Evolutionary conservation across 2,113 vertebrate genomes (phyloP).

Genomic region (Plotosus lineatus): DNA sequence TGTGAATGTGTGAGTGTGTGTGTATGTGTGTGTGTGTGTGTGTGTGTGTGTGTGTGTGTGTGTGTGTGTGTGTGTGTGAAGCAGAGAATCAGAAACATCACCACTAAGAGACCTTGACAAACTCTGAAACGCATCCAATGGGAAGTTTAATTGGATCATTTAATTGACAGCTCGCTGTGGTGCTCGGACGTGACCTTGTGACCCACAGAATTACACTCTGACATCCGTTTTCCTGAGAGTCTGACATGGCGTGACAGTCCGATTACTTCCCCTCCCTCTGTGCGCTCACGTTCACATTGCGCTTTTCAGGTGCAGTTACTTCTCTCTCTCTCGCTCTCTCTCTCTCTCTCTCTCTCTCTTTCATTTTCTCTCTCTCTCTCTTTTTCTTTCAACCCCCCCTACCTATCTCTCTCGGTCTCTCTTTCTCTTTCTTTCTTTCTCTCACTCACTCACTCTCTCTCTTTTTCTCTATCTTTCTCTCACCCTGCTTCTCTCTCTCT

Average conservation of each 20-base stretch:
- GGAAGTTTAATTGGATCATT: slow-evolving; percentile 59
- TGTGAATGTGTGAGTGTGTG: neutral
- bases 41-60: slow-evolving; percentile 14
- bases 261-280: slow-evolving; percentile 56
- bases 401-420: slow-evolving; percentile 1
- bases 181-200: slow-evolving; percentile 56
- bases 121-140: slow-evolving; percentile 61
- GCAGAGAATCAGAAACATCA: slow-evolving; percentile 42
- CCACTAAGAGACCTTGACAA: slow-evolving; percentile 67
- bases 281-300: slow-evolving; percentile 33
- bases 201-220: slow-evolving; percentile 62
- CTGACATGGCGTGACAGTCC: slow-evolving; percentile 55
- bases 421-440: neutral
- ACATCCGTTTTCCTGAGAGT: slow-evolving; percentile 57
- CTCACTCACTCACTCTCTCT: neutral
- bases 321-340: slow-evolving; percentile 3
- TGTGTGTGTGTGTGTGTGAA: neutral
- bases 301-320: slow-evolving; percentile 28
- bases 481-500: slow-evolving; percentile 1
- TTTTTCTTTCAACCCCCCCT: no score
- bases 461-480: no score
- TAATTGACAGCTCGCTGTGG: slow-evolving; percentile 64
- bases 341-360: neutral
- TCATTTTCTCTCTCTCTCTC: neutral
- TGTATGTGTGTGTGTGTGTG: neutral